Conservation (phyloP, 2,888 invertebrate genomes). For the Orgyia antiqua region DNA sequence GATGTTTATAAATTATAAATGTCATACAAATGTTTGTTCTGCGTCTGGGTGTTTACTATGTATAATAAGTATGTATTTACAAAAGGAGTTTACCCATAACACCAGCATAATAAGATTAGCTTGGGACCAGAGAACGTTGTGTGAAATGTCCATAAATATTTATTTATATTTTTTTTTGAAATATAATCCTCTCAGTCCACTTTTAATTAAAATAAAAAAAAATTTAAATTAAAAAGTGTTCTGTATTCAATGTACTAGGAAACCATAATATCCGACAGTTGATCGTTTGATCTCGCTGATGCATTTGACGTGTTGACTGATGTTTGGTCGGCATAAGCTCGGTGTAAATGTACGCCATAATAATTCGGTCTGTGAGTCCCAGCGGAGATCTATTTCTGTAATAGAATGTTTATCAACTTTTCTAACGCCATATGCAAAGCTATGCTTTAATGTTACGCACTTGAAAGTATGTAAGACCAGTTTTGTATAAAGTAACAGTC, state of each 20-base stretch:
- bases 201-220: constrained; percentile 15
- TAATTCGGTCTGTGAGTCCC: constrained; percentile 19
- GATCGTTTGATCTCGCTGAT: constrained; percentile 33
- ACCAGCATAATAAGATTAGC: too few relatives aligned
- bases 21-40: too few relatives aligned
- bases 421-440: constrained; percentile 28
- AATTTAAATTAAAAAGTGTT: constrained; percentile 19
- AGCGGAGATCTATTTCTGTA: constrained; percentile 25
- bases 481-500: constrained; percentile 11
- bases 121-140: too few relatives aligned
- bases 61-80: too few relatives aligned
- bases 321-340: constrained; percentile 21
- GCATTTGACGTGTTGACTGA: constrained; percentile 35
- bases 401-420: constrained; percentile 30
- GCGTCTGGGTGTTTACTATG: too few relatives aligned
- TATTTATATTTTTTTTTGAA: too few relatives aligned
- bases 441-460: constrained; percentile 22
- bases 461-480: constrained; percentile 23
- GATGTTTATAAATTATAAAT: too few relatives aligned
- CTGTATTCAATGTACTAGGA: constrained; percentile 27
- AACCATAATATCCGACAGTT: constrained; percentile 23
- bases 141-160: too few relatives aligned
- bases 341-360: constrained; percentile 21
- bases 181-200: constrained; percentile 4
- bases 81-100: too few relatives aligned